phyloP scores from a whole-genome alignment of 2,888 invertebrate genomes.

The Tetropium fuscum region DNA sequence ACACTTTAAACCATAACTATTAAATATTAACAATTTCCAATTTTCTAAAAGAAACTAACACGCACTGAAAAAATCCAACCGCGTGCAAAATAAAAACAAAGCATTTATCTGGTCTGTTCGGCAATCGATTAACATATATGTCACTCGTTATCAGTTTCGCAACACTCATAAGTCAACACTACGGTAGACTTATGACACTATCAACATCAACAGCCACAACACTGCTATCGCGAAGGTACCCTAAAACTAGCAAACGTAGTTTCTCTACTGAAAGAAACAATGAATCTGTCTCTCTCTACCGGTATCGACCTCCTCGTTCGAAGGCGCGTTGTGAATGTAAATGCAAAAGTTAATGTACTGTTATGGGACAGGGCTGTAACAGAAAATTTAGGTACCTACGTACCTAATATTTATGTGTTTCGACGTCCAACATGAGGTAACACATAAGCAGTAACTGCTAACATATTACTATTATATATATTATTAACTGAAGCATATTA shows the following conservation, averaged over 20 bases:
- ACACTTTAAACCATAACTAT: conserved; percentile 10
- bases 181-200: neutral
- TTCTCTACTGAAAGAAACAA: conserved; percentile 19
- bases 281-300: conserved; percentile 31
- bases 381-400: neutral
- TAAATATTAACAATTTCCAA: no score
- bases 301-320: conserved; percentile 29
- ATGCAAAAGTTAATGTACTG: conserved; percentile 30
- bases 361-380: conserved; percentile 24
- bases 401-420: neutral
- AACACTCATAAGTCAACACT: no score
- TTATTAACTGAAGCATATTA: no score
- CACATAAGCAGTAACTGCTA: no score
- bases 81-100: conserved; percentile 4
- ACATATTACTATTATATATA: no score
- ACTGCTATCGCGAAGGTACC: conserved; percentile 6
- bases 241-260: conserved; percentile 7
- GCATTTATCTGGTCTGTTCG: neutral
- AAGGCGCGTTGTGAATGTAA: conserved; percentile 17
- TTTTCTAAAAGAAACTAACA: neutral
- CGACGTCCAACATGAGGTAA: neutral
- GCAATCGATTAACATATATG: neutral
- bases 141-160: neutral
- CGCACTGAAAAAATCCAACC: neutral
- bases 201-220: neutral